Conservation (phyloP, 2,797 vertebrate genomes). For the Oreonectes daqikongensis region DNA sequence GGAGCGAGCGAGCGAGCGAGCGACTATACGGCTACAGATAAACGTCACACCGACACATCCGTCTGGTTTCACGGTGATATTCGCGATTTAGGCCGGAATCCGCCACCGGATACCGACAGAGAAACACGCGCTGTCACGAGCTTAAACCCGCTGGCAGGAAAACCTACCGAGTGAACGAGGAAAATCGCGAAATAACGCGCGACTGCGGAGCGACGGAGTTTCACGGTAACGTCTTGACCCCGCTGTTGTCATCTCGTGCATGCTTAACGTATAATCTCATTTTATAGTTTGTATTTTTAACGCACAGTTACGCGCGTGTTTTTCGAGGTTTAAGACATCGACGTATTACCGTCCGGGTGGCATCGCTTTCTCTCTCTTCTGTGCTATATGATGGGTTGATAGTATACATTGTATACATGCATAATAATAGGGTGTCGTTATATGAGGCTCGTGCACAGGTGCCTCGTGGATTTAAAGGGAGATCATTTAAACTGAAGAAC, state of each 20-base stretch:
- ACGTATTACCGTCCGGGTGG: neutral
- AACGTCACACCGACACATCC: conserved; percentile 25
- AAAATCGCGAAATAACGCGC: conserved; percentile 30
- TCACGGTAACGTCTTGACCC: neutral
- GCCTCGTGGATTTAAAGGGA: conserved; percentile 36
- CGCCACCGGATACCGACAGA: neutral
- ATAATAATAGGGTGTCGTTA: neutral
- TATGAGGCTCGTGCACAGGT: conserved; percentile 40
- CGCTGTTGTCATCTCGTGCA: neutral
- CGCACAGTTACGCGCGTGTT: neutral
- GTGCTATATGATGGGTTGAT: neutral
- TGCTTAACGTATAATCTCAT: neutral
- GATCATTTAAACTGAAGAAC: neutral
- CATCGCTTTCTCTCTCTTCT: neutral
- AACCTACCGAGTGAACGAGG: neutral
- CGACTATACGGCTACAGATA: conserved; percentile 5
- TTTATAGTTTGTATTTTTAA: neutral
- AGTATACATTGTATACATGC: neutral
- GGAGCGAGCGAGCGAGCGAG: neutral
- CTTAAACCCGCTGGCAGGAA: neutral
- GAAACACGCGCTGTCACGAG: neutral
- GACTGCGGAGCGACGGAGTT: conserved; percentile 6
- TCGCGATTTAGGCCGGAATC: conserved; percentile 2
- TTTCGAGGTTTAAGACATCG: neutral
- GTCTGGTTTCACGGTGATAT: conserved; percentile 18